A percentile compares a stretch with the other conserved stretches of the same genome.
phyloP scores from a whole-genome alignment of 2,113 vertebrate genomes.

The Mugil cephalus region DNA sequence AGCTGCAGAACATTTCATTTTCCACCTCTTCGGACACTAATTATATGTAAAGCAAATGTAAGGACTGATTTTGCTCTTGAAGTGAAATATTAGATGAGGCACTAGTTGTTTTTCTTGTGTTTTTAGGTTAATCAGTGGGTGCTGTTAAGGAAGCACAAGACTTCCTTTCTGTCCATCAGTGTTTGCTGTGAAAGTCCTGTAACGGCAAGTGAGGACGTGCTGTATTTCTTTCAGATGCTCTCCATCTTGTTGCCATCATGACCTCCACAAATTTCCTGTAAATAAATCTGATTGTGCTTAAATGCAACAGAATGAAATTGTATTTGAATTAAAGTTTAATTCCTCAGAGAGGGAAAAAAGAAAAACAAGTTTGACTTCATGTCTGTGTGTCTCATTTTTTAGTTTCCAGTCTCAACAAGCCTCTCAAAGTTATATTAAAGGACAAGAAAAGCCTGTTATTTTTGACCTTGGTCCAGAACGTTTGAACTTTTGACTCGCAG shows the following conservation, averaged over 20 bases:
- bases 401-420: background rate
- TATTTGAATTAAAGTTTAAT: conserved; percentile 51
- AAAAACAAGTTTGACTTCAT: background rate
- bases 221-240: background rate
- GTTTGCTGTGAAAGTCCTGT: conserved; percentile 21
- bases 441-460: background rate
- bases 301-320: conserved; percentile 35
- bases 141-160: conserved; percentile 43
- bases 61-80: conserved; percentile 25
- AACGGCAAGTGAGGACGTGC: conserved; percentile 6
- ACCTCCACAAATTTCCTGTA: conserved; percentile 47
- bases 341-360: conserved; percentile 21
- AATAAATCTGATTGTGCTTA: conserved; percentile 47
- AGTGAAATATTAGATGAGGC: conserved; percentile 6
- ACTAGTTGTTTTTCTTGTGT: conserved; percentile 18
- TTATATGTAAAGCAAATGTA: conserved; percentile 25
- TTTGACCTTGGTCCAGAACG: conserved; percentile 23
- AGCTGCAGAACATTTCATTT: conserved; percentile 24
- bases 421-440: conserved; percentile 21
- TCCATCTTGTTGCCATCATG: conserved; percentile 23
- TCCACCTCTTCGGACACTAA: conserved; percentile 28
- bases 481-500: background rate
- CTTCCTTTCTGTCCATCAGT: conserved; percentile 14
- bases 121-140: conserved; percentile 41
- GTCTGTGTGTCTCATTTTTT: background rate